phyloP scores from a whole-genome alignment of 2,888 invertebrate genomes.

The Dione juno region DNA sequence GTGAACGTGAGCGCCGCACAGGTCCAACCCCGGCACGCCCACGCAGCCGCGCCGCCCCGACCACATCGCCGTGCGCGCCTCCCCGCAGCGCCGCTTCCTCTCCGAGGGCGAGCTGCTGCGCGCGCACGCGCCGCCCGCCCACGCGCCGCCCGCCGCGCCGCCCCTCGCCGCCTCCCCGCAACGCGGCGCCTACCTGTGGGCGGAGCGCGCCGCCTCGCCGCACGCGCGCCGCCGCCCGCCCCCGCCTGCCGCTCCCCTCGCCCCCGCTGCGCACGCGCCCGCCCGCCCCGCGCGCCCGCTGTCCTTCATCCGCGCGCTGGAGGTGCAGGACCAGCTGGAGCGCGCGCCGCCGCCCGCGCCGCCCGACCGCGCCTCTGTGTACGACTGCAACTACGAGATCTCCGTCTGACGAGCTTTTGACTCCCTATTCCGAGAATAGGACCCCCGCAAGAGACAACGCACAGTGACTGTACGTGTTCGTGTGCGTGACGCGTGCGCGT shows the following conservation, averaged over 20 bases:
- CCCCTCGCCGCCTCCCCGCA: slow-evolving; percentile 84
- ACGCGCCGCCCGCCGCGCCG: slow-evolving; percentile 81
- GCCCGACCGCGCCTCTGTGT: slow-evolving; percentile 94
- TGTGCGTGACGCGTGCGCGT: too few relatives aligned
- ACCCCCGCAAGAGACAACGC: slow-evolving; percentile 40
- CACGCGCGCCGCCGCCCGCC: slow-evolving; percentile 77
- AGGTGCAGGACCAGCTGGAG: slow-evolving; percentile 95
- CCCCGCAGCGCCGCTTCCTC: slow-evolving; percentile 90
- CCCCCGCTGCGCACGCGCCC: slow-evolving; percentile 81
- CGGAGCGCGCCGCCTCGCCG: slow-evolving; percentile 92
- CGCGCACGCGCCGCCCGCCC: slow-evolving; percentile 77
- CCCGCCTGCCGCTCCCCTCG: slow-evolving; percentile 79
- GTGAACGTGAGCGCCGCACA: slow-evolving; percentile 83
- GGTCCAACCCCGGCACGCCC: slow-evolving; percentile 96
- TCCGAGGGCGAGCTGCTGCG: slow-evolving; percentile 92
- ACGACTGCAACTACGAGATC: slow-evolving; percentile 98
- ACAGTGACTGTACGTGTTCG: not conserved
- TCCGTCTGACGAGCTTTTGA: slow-evolving; percentile 87
- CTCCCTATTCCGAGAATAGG: slow-evolving; percentile 47
- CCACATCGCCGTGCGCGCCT: slow-evolving; percentile 91
- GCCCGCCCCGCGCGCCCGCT: slow-evolving; percentile 87
- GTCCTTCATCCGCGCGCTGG: slow-evolving; percentile 94
- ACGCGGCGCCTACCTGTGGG: slow-evolving; percentile 83
- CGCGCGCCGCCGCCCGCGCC: slow-evolving; percentile 85
- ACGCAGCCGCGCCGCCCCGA: slow-evolving; percentile 94